Evolutionary conservation across 1,140 invertebrate species (phyloP), one percentile per base, ranked within the genome.

Genomic region (Marisa cornuarietis): DNA sequence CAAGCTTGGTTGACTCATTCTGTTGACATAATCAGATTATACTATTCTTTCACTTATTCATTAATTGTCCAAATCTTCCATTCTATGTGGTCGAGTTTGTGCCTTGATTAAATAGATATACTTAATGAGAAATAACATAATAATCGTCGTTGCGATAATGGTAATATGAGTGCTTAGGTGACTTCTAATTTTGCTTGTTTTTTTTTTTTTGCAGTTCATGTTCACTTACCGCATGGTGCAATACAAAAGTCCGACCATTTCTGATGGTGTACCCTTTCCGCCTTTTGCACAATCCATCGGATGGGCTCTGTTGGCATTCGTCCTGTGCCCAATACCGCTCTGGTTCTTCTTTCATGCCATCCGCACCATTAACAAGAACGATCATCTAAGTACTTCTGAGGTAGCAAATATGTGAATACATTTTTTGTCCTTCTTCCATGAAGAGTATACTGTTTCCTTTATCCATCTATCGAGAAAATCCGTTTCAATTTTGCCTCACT

Each of bases 231-330:
- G 79, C 20, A 78, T 83, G 81, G 81, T 83, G 18, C 63, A 80
- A 13, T 86, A 83, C 51, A 79, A 52, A 61, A 80, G 82, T 13
- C 84, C 79, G 18, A 62, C 71, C 49, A 79, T 82, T 49, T 78
- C 79, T 8, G 66, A 83, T 31, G 79, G 65, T 5, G 77, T 76
- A 20, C n/a, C 65, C 11, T 86, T 76, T 76, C 82, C 85, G 31
- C 24, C 73, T 14, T 98, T 96, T 95, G 97, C 97, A 0, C 98
- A 99, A 90, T 92, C 94, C 8, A 87, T 99, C 26, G 97, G 97
- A 1, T 97, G 97, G 96, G 86, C 93, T 24, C 96, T 99, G 82
- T 96, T 97, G 2, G 94, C 95, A 0, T 96, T 96, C 7, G 97
- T 96, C 72, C 94, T 98, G n/a, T 93, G 95, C 10, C 97, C 96